Percentiles rank a stretch among this genome's conserved stretches.
Evolutionary conservation across 1,140 invertebrate genomes (phyloP).

Genomic region (Armadillidium nasatum): DNA sequence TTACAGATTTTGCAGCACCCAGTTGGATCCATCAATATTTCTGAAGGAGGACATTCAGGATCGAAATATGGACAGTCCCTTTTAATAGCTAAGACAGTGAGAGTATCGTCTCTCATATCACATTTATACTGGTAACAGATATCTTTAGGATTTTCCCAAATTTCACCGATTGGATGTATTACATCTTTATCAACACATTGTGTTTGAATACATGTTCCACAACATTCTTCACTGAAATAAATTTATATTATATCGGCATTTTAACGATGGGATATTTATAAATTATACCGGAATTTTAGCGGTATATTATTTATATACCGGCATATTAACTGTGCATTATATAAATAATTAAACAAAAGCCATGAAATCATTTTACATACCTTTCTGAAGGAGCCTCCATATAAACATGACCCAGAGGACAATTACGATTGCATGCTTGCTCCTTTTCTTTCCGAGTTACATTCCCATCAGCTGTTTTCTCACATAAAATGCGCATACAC

Average conservation of each 20-base stretch:
- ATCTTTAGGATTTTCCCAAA: slow-evolving; percentile 44
- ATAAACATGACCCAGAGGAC: slow-evolving; percentile 39
- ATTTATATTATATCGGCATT: neutral
- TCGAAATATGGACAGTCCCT: slow-evolving; percentile 42
- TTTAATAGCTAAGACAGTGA: slow-evolving; percentile 36
- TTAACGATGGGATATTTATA: neutral
- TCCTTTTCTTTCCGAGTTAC: slow-evolving; percentile 37
- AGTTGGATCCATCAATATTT: slow-evolving; percentile 40
- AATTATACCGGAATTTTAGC: neutral
- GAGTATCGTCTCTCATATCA: slow-evolving; percentile 36
- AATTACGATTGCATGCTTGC: slow-evolving; percentile 36
- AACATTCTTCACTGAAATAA: slow-evolving; percentile 55
- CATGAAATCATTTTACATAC: slow-evolving; percentile 21
- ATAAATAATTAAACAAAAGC: neutral
- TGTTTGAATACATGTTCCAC: slow-evolving; percentile 64
- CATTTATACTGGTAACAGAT: slow-evolving; percentile 46
- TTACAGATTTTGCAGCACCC: slow-evolving; percentile 47
- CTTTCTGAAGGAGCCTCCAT: slow-evolving; percentile 30
- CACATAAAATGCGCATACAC: slow-evolving; percentile 36
- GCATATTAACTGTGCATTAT: neutral
- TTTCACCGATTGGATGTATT: slow-evolving; percentile 51
- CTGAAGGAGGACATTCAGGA: slow-evolving; percentile 42
- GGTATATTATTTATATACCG: slow-evolving; percentile 17
- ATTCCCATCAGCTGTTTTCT: slow-evolving; percentile 30
- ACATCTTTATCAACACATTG: slow-evolving; percentile 59